These are phyloP conservation scores for Ptilodon capucinus DNA, from an alignment of 2,888 invertebrate genomes.

Conservation along the genomic window DNA sequence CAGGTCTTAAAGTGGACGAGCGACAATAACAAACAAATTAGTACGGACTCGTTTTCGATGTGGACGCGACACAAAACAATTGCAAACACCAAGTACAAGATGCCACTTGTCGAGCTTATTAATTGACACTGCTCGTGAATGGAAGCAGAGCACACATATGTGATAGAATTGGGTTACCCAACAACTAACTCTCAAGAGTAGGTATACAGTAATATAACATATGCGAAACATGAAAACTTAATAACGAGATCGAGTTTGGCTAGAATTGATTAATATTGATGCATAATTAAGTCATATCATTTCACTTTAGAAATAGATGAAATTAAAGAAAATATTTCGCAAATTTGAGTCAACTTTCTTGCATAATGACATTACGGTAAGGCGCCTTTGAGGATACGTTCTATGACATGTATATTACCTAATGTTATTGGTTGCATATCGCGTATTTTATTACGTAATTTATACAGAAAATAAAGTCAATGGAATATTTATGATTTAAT, in stretches of 20 bases:
- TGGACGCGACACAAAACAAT: background rate
- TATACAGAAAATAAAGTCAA: background rate
- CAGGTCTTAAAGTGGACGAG: background rate
- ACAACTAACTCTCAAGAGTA: background rate
- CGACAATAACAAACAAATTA: background rate
- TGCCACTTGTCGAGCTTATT: background rate
- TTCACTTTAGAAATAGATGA: constrained; percentile 15
- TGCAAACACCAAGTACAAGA: background rate
- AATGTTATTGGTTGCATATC: constrained; percentile 52
- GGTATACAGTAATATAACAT: background rate
- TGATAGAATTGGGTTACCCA: background rate
- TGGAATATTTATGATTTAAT: background rate
- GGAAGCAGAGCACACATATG: constrained; percentile 1
- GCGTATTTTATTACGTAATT: constrained; percentile 47
- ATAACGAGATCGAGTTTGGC: constrained; percentile 4
- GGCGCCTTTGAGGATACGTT: constrained; percentile 58
- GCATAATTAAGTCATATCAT: constrained; percentile 15
- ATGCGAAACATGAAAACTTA: background rate
- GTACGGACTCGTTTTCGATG: background rate
- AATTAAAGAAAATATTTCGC: constrained; percentile 23
- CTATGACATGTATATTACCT: no score
- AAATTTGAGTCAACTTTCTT: constrained; percentile 40
- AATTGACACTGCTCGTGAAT: background rate
- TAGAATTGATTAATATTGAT: constrained; percentile 13
- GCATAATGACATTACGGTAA: constrained; percentile 55